Evolutionary conservation across 2,113 vertebrate genomes (phyloP).

Genomic region (Pantherophis guttatus): DNA sequence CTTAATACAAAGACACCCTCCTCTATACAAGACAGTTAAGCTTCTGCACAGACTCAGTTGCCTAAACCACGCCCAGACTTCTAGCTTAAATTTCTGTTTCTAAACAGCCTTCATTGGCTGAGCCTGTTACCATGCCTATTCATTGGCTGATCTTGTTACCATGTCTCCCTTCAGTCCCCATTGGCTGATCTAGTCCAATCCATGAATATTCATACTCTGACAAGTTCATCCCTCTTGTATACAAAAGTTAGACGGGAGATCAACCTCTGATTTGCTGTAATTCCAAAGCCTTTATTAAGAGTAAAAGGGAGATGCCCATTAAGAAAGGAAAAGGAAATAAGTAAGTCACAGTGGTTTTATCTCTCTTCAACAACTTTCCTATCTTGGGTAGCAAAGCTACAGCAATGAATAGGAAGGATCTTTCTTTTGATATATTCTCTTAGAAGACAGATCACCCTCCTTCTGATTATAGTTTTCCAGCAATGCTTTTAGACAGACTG

Average conservation of each 20-base stretch:
- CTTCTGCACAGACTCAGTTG: no score
- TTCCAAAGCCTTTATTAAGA: neutral
- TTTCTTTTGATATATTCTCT: neutral
- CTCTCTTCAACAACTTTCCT: neutral
- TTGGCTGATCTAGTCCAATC: no score
- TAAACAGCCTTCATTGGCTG: no score
- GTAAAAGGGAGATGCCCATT: neutral
- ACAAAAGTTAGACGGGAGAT: neutral
- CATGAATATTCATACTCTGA: no score
- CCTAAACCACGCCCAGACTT: no score
- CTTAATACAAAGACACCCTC: no score
- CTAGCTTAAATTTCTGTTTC: no score
- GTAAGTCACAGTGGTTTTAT: neutral
- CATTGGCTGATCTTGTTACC: no score
- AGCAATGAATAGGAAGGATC: neutral
- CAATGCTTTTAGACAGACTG: neutral
- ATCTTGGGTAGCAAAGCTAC: neutral
- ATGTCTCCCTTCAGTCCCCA: no score
- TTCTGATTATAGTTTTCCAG: neutral
- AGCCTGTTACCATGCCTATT: no score
- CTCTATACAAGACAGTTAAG: no score
- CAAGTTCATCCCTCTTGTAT: neutral
- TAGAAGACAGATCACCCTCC: neutral
- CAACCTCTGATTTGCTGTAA: neutral
- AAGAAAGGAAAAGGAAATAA: neutral